Evolutionary conservation across 2,888 invertebrate species (phyloP), one percentile per base, ranked within the genome.

Genomic region (Dendrolimus houi): DNA sequence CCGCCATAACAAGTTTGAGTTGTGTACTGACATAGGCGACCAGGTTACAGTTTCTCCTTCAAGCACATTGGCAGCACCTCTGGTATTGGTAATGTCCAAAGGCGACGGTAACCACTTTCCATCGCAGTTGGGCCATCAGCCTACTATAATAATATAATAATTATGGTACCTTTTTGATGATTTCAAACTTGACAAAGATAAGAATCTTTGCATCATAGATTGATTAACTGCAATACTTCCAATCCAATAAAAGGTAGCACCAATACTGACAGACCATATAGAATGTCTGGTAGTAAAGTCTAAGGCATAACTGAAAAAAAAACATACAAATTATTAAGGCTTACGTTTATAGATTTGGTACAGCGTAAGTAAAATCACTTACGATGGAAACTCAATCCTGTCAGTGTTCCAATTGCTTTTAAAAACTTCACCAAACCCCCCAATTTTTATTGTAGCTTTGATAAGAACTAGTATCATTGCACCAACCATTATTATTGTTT

Each of bases 131-230:
- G 6, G 29, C 29, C 6, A 29, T 29, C 29, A 29, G 29, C 6
- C 29, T n/a, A n/a, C n/a, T n/a, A n/a, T n/a, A n/a, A n/a, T n/a
- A n/a, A n/a, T n/a, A n/a, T n/a, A n/a, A 29, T 29, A 29, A 29
- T 29, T 41, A 14, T 17, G 56, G 68, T 79, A 93, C 94, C 87
- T 88, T 79, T 85, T 91, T 0, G 94, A 95, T 57, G 92, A 90
- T 60, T 83, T 85, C 9, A 95, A 76, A n/a, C 92, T 93, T 0
- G 94, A 93, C 56, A 96, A 79, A 12, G 95, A 92, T 54, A 96
- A 81, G 70, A 95, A 95, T 56, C 96, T 87, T 73, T 96, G 96
- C 63, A 96, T 93, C 94, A 96, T 95, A 52, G 94, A 93, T 77
- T 96, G 96, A 78, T 94, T 95, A 2, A 95, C 93, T 40, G 94